phyloP scores from a whole-genome alignment of 2,888 invertebrate genomes.

The Drosophila multiciliata region DNA sequence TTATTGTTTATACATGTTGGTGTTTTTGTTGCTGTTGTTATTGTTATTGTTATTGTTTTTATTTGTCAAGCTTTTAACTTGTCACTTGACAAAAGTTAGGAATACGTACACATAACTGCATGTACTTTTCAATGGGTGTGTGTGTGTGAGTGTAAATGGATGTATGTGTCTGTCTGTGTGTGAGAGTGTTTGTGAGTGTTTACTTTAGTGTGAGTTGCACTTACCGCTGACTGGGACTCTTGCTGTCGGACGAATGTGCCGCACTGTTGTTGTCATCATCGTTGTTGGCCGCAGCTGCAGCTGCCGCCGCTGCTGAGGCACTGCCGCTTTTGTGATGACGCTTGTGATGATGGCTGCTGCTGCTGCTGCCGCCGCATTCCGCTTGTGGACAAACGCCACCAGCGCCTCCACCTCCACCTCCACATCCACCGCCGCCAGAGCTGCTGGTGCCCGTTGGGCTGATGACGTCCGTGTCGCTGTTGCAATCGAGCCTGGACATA shows the following conservation, averaged over 20 bases:
- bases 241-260: conserved; percentile 89
- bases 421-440: conserved; percentile 84
- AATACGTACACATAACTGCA: conserved; percentile 23
- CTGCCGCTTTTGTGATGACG: conserved; percentile 67
- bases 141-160: conserved; percentile 20
- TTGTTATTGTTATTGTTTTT: conserved; percentile 36
- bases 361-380: conserved; percentile 29
- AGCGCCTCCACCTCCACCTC: conserved; percentile 70
- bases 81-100: conserved; percentile 30
- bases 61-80: conserved; percentile 58
- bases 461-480: conserved; percentile 81
- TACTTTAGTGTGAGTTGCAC: conserved; percentile 28
- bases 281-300: conserved; percentile 80
- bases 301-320: conserved; percentile 31
- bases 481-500: conserved; percentile 74
- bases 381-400: conserved; percentile 24
- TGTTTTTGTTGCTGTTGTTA: conserved; percentile 11
- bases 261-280: conserved; percentile 91
- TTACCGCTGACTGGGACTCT: conserved; percentile 90
- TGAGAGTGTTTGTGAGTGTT: conserved; percentile 7
- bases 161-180: conserved; percentile 5
- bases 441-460: conserved; percentile 83
- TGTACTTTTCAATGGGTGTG: conserved; percentile 9
- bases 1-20: conserved; percentile 24
- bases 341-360: conserved; percentile 59